Evolutionary conservation across 2,888 invertebrate genomes (phyloP), one percentile per base, ranked within the genome.

Genomic region (Flexamia atlantica): DNA sequence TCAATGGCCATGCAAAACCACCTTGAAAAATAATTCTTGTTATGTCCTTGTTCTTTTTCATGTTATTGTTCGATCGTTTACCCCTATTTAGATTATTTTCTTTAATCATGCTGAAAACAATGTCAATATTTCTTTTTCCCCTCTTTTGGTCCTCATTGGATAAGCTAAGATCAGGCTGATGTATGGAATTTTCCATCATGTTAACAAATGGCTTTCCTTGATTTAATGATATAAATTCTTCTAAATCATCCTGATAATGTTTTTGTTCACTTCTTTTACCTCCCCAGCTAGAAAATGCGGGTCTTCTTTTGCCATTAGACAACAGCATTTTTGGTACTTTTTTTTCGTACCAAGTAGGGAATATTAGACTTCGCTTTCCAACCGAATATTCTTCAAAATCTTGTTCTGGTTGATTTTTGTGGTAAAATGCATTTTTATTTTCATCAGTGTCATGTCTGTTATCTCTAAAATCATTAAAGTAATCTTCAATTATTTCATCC

Each of bases 201-300:
- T 25, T 82, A 81, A 85, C n/a, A 79, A 60, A 23, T 50, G 80
- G 25, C 23, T 74, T 32, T 84, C 53, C 64, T 64, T 25, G 20
- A n/a, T 81, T 81, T 9, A 2, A 14, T 57, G n/a, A 42, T 53
- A 30, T 40, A 81, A 14, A 32, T 60, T 60, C 25, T 57, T 81
- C 20, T 14, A 36, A 20, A 36, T 84, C 84, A 25, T 14, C 30
- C 17, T 64, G 28, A 12, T 14, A 4, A 28, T 28, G 0, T 9
- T 5, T 28, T 4, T 57, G 25, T 64, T 82, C 84, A 81, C 79
- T 83, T 84, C 88, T 76, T 85, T 88, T 88, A 7, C 88, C 88
- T 50, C 87, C 88, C 88, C 88, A 88, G 32, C 87, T 87, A 17
- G 87, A 87, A 60, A 88, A 88, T 50, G 87, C 86, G 20, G 87